These are phyloP conservation scores for Prionailurus bengalensis DNA, from an alignment of 2,113 vertebrate species.

Conservation along the genomic window DNA sequence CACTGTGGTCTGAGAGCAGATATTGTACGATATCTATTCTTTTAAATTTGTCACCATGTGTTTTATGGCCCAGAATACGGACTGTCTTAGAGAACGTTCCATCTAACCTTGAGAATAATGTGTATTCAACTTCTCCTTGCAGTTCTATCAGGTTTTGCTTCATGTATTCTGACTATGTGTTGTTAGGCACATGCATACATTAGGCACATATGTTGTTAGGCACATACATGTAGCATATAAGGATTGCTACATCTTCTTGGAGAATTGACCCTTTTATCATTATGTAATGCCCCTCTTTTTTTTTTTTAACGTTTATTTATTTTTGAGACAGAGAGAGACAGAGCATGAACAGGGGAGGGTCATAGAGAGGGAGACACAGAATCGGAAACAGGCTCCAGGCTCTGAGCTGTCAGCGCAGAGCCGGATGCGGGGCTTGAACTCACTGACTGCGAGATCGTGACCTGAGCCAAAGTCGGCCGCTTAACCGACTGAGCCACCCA, in stretches of 20 bases:
- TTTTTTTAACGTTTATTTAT: too few species aligned
- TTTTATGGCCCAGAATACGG: not conserved
- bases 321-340: too few species aligned
- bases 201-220: not conserved
- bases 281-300: not conserved
- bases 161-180: not conserved
- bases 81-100: not conserved
- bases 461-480: too few species aligned
- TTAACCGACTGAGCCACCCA: too few species aligned
- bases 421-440: too few species aligned
- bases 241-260: not conserved
- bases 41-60: not conserved
- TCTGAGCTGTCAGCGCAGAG: too few species aligned
- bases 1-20: not conserved
- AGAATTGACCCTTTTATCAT: not conserved
- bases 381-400: too few species aligned
- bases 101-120: not conserved
- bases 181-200: not conserved
- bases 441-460: too few species aligned
- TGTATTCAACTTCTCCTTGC: not conserved
- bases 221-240: not conserved
- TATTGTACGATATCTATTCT: not conserved
- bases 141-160: not conserved
- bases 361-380: too few species aligned
- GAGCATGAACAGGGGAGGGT: too few species aligned